Conservation (phyloP, 2,797 vertebrate species). For the Percopsis omiscomaycus region DNA sequence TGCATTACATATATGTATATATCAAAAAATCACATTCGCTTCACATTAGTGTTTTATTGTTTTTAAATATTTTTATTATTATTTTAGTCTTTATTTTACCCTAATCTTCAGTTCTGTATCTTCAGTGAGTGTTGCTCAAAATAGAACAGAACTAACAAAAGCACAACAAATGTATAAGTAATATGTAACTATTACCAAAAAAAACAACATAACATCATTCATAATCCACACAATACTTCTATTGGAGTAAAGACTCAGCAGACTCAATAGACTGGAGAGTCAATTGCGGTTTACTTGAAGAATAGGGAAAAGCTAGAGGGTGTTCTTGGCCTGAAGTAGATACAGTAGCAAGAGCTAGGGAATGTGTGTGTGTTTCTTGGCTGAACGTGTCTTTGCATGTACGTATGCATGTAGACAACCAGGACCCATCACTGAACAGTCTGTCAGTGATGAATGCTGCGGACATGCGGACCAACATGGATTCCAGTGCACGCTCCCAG, state of each 20-base stretch:
- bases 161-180: no score
- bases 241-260: no score
- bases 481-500: constrained; percentile 91
- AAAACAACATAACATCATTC: no score
- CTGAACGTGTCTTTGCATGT: constrained; percentile 3
- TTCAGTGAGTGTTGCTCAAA: no score
- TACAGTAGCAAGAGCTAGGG: not conserved
- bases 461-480: constrained; percentile 86
- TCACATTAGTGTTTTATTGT: no score
- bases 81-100: no score
- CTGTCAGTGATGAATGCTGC: constrained; percentile 83
- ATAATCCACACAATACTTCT: no score
- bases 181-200: no score
- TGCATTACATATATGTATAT: not conserved
- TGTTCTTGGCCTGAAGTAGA: no score
- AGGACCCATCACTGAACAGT: constrained; percentile 86
- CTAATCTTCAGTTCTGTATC: no score
- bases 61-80: no score
- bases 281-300: not conserved
- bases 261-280: not conserved
- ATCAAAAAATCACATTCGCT: not conserved
- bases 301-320: not conserved
- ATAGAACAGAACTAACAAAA: no score
- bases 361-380: not conserved
- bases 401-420: constrained; percentile 82